Evolutionary conservation across 2,888 invertebrate species (phyloP).

Genomic region (Drosophila kanekoi): DNA sequence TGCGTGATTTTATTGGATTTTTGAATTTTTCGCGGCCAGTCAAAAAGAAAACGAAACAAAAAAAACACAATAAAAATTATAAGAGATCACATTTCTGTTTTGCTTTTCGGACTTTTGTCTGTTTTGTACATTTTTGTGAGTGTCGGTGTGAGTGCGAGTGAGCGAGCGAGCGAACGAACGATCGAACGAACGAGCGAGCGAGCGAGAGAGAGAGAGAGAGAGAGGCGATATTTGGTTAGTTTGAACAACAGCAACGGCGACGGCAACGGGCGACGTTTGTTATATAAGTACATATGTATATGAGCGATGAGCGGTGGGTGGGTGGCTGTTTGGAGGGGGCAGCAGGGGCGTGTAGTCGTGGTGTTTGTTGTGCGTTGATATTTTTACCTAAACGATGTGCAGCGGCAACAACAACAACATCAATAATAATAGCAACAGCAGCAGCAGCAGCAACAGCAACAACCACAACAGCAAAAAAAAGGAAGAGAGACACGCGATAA

Average conservation of each 20-base stretch:
- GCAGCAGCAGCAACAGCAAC: slow-evolving; percentile 1
- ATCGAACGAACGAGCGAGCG: slow-evolving; percentile 37
- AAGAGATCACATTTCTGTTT: slow-evolving; percentile 59
- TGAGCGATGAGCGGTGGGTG: slow-evolving; percentile 6
- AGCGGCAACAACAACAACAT: slow-evolving; percentile 39
- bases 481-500: slow-evolving; percentile 21
- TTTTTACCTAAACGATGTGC: slow-evolving; percentile 5
- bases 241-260: slow-evolving; percentile 50
- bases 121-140: slow-evolving; percentile 40
- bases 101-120: slow-evolving; percentile 27
- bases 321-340: background rate
- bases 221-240: slow-evolving; percentile 44
- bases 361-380: slow-evolving; percentile 1
- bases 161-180: slow-evolving; percentile 37
- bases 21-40: slow-evolving; percentile 51
- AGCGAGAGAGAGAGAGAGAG: slow-evolving; percentile 34
- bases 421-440: slow-evolving; percentile 39
- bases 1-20: slow-evolving; percentile 43
- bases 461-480: slow-evolving; percentile 37
- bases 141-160: slow-evolving; percentile 61
- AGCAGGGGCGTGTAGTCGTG: slow-evolving; percentile 3
- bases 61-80: slow-evolving; percentile 77
- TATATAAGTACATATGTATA: slow-evolving; percentile 41
- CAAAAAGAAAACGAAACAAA: slow-evolving; percentile 69
- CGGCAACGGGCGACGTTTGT: slow-evolving; percentile 56